Conservation (phyloP, 2,888 invertebrate species). For the Eilema sororculum region DNA sequence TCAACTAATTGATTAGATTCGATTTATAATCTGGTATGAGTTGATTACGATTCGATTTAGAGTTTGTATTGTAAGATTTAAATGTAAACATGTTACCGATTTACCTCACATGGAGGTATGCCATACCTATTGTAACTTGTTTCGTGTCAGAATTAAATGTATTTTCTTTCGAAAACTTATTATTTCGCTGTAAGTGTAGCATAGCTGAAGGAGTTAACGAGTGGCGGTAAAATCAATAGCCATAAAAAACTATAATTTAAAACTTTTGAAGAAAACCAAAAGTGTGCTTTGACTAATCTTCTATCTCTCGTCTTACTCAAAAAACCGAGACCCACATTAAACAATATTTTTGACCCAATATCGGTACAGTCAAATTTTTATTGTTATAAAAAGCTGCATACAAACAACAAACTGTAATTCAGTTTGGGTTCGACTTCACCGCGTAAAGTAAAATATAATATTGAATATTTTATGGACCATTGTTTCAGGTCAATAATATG, state of each 20-base stretch:
- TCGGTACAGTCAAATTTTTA: constrained; percentile 29
- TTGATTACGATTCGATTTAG: background rate
- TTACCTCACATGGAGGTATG: background rate
- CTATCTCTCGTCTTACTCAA: too few relatives aligned
- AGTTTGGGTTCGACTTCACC: constrained; percentile 52
- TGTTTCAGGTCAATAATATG: constrained; percentile 62
- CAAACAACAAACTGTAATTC: constrained; percentile 57
- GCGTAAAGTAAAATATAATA: constrained; percentile 63
- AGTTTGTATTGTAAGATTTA: background rate
- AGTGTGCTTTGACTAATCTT: too few relatives aligned
- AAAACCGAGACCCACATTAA: background rate
- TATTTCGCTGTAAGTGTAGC: background rate
- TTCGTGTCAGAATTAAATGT: background rate
- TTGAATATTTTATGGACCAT: constrained; percentile 74
- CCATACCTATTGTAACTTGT: background rate
- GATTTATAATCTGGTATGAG: background rate
- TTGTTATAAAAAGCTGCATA: constrained; percentile 52
- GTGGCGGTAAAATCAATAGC: too few relatives aligned
- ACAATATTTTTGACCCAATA: constrained; percentile 26
- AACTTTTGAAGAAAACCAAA: too few relatives aligned
- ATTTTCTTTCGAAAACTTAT: background rate
- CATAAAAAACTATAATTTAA: too few relatives aligned
- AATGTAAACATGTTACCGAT: background rate
- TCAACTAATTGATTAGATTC: constrained; percentile 1
- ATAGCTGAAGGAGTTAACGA: too few relatives aligned